Evolutionary conservation across 2,797 vertebrate species (phyloP), one percentile per base, ranked within the genome.

Genomic region (Melanotaenia boesemani): DNA sequence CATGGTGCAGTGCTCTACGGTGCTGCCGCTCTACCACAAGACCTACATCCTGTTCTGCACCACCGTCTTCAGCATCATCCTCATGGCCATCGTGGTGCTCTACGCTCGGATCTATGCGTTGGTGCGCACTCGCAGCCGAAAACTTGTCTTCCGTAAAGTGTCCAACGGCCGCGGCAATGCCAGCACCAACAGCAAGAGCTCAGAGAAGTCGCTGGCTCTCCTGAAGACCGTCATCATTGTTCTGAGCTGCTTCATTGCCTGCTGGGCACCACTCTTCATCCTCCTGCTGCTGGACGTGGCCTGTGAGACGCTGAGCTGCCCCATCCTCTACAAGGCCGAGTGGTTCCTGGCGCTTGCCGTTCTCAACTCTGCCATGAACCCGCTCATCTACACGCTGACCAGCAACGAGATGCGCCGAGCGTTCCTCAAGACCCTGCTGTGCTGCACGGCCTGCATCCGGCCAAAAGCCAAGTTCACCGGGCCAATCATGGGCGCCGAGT

Each of bases 31-130:
- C 72, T 99, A 99, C 91, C 96, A 98, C 93, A 99, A 99, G 94
- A 95, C 97, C 92, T 99, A 99, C 94, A 98, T 99, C 88, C 95
- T 99, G 50, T 99, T 98, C 94, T 99, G 98, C 94, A 99, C 97
- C 94, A 97, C 95, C 0, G 96, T 98, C 74, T 99, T 99, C 89
- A 96, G 96, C 12, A 90, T 96, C 86, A 96, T 99, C 80, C 93
- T 99, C 82, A 91, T 98, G 62, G 95, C 98, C 89, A 97, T 99
- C 1, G 97, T 99, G 32, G 95, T 96, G 71, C 95, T 99, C 0
- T 99, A 99, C 59, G 98, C 97, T 37, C 93, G 97, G 39, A 99
- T 99, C 90, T 99, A 99, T 67, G 94, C 93, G 3, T 86, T 99
- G 93, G 98, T 99, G 57, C 95, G 97, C 86, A 95, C 97, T 2